These are phyloP conservation scores for Peromyscus melanophrys DNA, from an alignment of 2,797 vertebrate genomes.

Conservation along the genomic window DNA sequence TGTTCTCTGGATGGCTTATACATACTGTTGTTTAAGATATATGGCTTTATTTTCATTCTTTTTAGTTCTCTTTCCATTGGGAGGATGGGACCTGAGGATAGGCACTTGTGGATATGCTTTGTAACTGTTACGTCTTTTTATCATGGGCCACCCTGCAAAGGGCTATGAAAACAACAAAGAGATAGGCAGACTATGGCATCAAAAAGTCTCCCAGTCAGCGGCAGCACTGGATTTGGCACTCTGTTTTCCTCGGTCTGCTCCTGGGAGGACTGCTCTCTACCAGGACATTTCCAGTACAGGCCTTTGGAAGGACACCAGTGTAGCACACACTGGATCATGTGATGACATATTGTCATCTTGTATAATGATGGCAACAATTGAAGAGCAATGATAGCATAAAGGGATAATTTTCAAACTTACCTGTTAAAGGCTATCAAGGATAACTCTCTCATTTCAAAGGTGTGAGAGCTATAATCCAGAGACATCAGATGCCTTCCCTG, in stretches of 20 bases:
- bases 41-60: not conserved
- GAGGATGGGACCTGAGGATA: not conserved
- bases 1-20: not conserved
- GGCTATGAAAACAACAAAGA: not conserved
- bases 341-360: not conserved
- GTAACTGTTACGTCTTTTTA: not conserved
- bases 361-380: not conserved
- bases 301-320: not conserved
- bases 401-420: conserved; percentile 27
- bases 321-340: not conserved
- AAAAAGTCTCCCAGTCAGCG: not conserved
- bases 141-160: not conserved
- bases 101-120: not conserved
- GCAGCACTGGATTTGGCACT: not conserved
- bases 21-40: not conserved
- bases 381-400: not conserved
- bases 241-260: not conserved
- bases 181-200: not conserved
- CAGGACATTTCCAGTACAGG: not conserved
- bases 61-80: not conserved
- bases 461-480: conserved; percentile 32
- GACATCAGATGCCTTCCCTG: not conserved
- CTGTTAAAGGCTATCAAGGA: not conserved
- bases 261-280: not conserved
- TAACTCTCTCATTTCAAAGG: conserved; percentile 57